Conservation (phyloP, 2,113 vertebrate species). For the Panthera leo region DNA sequence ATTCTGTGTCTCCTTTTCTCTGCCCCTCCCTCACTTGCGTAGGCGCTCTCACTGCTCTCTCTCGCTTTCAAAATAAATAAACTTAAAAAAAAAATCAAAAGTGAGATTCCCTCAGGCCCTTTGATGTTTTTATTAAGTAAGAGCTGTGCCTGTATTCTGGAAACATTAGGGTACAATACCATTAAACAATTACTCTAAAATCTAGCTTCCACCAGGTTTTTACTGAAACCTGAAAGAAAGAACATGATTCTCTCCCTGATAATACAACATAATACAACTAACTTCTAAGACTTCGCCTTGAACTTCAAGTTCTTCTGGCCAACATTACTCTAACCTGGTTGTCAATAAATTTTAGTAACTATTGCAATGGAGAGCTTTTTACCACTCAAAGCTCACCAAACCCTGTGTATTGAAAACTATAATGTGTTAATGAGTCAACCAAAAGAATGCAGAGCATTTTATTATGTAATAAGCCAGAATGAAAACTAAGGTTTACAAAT, state of each 20-base stretch:
- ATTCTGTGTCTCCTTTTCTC: too few species aligned
- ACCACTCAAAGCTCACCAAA: not conserved
- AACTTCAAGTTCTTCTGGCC: slow-evolving; percentile 26
- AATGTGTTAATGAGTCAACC: not conserved
- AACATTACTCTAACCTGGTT: not conserved
- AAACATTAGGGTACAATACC: not conserved
- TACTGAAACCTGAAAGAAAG: not conserved
- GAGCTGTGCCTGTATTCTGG: not conserved
- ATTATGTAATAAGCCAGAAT: not conserved
- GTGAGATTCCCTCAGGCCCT: not conserved
- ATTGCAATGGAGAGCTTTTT: not conserved
- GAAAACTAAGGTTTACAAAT: not conserved
- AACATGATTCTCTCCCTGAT: not conserved
- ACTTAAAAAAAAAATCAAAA: not conserved
- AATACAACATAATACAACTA: too few species aligned
- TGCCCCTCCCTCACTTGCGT: too few species aligned
- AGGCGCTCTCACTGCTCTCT: too few species aligned
- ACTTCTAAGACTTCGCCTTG: not conserved
- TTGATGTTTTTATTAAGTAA: slow-evolving; percentile 29
- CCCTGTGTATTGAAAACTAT: not conserved
- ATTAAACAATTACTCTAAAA: not conserved
- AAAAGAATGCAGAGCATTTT: not conserved
- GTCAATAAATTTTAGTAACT: slow-evolving; percentile 21
- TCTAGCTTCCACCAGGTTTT: not conserved
- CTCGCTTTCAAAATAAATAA: too few species aligned